A percentile compares a stretch with the other conserved stretches of the same genome.
Conservation (phyloP, 2,797 vertebrate genomes). For the Tokudaia tokunoshimensis region DNA sequence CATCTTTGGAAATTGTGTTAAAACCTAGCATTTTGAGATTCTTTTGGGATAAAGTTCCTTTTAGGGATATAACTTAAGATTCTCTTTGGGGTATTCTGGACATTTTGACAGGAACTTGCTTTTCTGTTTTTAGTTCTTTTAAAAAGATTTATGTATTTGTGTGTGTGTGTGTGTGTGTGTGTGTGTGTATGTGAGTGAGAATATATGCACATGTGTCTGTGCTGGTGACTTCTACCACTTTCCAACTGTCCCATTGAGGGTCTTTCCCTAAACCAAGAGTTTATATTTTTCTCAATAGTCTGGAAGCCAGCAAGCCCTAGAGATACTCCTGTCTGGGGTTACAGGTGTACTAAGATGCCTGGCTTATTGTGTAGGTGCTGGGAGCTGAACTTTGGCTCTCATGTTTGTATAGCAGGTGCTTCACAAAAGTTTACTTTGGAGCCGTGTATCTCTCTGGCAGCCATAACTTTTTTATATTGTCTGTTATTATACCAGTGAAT, state of each 20-base stretch:
- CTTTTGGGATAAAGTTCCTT: conserved; percentile 11
- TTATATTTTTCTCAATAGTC: background rate
- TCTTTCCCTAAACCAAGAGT: background rate
- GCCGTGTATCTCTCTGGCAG: background rate
- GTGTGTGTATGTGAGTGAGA: too few relatives aligned
- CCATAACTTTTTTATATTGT: conserved; percentile 50
- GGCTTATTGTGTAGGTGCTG: background rate
- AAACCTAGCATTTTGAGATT: conserved; percentile 66
- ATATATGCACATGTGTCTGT: background rate
- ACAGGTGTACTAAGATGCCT: background rate
- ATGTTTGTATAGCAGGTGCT: background rate
- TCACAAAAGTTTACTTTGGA: background rate
- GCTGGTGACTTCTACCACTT: background rate
- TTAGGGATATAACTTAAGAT: background rate
- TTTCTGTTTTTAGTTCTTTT: conserved; percentile 13
- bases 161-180: background rate
- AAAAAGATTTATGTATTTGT: background rate
- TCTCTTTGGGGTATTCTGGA: conserved; percentile 34
- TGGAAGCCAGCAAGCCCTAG: background rate
- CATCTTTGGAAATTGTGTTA: conserved; percentile 55
- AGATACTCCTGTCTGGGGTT: background rate
- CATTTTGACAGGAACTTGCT: conserved; percentile 25
- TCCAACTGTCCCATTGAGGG: background rate
- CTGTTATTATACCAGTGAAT: conserved; percentile 7
- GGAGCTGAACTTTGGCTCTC: background rate